Evolutionary conservation across 2,888 invertebrate species (phyloP).

Genomic region (Lysandra coridon): DNA sequence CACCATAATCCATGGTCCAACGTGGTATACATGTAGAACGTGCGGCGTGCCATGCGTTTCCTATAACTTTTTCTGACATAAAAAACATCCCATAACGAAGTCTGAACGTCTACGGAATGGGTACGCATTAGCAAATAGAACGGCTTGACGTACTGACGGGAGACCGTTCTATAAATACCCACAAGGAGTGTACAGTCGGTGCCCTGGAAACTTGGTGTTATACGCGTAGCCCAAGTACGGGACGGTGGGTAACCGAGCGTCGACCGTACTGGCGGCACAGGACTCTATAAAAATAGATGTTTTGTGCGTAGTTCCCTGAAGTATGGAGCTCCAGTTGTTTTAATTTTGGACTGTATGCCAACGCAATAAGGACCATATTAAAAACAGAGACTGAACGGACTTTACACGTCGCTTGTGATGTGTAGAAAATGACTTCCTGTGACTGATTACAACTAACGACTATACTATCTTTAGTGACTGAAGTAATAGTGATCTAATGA

Average conservation of each 20-base stretch:
- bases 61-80: not conserved
- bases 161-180: conserved; percentile 29
- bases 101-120: conserved; percentile 21
- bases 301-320: conserved; percentile 29
- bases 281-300: conserved; percentile 21
- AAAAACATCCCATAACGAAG: conserved; percentile 18
- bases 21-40: not conserved
- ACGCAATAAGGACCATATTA: not conserved
- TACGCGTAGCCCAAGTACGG: not conserved
- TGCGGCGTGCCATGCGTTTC: not conserved
- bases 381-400: not conserved
- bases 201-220: not conserved
- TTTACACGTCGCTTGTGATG: conserved; percentile 10
- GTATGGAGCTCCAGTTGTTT: not conserved
- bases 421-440: conserved; percentile 22
- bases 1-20: not conserved
- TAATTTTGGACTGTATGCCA: not conserved
- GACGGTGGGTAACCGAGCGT: not conserved
- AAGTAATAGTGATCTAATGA: not conserved
- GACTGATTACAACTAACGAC: conserved; percentile 12
- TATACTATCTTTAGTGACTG: not conserved
- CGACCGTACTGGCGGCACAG: not conserved
- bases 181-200: not conserved
- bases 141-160: conserved; percentile 14
- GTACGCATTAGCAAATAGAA: conserved; percentile 22